Conservation (phyloP, 2,888 invertebrate genomes). For the Osmoderma eremita region DNA sequence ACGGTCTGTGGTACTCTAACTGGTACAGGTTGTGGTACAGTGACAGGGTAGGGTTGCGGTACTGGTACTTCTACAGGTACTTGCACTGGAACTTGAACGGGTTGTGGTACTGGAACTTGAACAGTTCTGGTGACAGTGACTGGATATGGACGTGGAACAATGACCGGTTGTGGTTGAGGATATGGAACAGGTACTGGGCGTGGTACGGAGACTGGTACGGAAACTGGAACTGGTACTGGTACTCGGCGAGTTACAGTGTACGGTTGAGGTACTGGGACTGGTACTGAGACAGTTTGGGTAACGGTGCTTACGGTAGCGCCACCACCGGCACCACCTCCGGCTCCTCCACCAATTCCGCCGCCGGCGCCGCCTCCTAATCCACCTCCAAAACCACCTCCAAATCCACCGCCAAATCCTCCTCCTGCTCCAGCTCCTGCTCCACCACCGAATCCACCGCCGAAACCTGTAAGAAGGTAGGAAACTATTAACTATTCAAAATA, state of each 20-base stretch:
- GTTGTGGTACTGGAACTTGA: slow-evolving; percentile 60
- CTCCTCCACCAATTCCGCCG: slow-evolving; percentile 41
- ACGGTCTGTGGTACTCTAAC: slow-evolving; percentile 65
- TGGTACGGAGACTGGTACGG: slow-evolving; percentile 66
- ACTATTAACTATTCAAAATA: slow-evolving; percentile 33
- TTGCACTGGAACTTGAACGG: slow-evolving; percentile 60
- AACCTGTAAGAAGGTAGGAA: slow-evolving; percentile 8
- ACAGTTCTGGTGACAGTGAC: slow-evolving; percentile 60
- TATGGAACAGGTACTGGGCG: slow-evolving; percentile 66
- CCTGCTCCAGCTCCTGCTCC: slow-evolving; percentile 44
- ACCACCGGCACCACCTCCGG: slow-evolving; percentile 51
- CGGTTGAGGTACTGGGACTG: slow-evolving; percentile 61
- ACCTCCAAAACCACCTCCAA: slow-evolving; percentile 43
- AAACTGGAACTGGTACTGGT: slow-evolving; percentile 67
- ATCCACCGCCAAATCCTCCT: slow-evolving; percentile 55
- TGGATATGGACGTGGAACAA: slow-evolving; percentile 59
- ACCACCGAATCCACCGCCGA: slow-evolving; percentile 42
- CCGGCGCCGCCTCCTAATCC: slow-evolving; percentile 55
- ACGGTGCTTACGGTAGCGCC: slow-evolving; percentile 58
- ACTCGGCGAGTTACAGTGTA: slow-evolving; percentile 64
- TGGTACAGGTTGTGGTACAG: slow-evolving; percentile 66
- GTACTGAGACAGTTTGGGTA: slow-evolving; percentile 58
- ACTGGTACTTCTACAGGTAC: slow-evolving; percentile 62
- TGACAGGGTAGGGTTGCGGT: slow-evolving; percentile 68
- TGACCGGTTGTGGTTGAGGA: slow-evolving; percentile 67